phyloP scores from a whole-genome alignment of 2,113 vertebrate species.

The Trichomycterus rosablanca region DNA sequence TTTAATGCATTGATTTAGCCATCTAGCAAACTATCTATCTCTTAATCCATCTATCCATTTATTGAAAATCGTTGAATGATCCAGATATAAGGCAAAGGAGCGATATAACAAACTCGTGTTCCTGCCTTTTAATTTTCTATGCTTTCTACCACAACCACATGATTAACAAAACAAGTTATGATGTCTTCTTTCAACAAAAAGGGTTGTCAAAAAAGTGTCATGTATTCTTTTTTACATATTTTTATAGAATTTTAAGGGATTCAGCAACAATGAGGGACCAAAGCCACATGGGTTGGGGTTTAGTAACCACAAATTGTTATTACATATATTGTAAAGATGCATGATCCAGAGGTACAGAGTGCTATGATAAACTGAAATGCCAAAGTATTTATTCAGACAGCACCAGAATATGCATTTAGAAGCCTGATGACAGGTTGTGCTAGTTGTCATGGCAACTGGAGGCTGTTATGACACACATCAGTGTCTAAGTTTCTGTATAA shows the following conservation, averaged over 20 bases:
- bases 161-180: slow-evolving; percentile 34
- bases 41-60: background rate
- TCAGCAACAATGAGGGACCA: background rate
- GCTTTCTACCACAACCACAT: slow-evolving; percentile 2
- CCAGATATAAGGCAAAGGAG: slow-evolving; percentile 2
- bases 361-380: slow-evolving; percentile 31
- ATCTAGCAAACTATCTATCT: background rate
- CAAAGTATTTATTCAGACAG: slow-evolving; percentile 30
- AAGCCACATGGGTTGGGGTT: slow-evolving; percentile 5
- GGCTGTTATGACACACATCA: slow-evolving; percentile 41
- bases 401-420: slow-evolving; percentile 37
- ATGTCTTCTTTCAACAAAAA: slow-evolving; percentile 18
- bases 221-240: slow-evolving; percentile 13
- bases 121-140: slow-evolving; percentile 21
- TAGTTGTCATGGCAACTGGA: slow-evolving; percentile 41
- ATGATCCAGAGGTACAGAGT: slow-evolving; percentile 10
- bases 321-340: slow-evolving; percentile 1
- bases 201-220: slow-evolving; percentile 24
- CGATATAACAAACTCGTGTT: slow-evolving; percentile 24
- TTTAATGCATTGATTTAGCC: background rate
- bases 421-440: slow-evolving; percentile 39
- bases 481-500: slow-evolving; percentile 38
- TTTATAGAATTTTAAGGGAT: background rate
- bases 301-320: slow-evolving; percentile 11
- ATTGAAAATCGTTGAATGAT: slow-evolving; percentile 4